Percentiles rank a stretch among this genome's conserved stretches.
These are phyloP conservation scores for Tamias sibiricus DNA, from an alignment of 2,113 vertebrate species.

Conservation along the genomic window DNA sequence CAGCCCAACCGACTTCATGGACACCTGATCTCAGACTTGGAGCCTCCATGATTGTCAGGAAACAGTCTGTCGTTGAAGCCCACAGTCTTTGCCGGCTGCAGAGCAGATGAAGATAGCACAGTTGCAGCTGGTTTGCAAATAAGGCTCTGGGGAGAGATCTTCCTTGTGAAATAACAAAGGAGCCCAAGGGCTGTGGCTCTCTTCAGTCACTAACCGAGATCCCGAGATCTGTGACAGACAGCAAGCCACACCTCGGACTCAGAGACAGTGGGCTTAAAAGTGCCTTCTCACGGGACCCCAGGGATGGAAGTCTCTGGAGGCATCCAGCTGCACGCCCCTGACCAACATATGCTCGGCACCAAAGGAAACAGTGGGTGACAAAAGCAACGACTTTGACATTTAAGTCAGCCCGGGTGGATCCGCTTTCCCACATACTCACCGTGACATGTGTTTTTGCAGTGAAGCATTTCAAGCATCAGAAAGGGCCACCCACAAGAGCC, in stretches of 20 bases:
- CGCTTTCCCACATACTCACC: constrained; percentile 69
- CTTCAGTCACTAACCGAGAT: background rate
- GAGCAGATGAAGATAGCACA: background rate
- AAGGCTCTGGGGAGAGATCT: background rate
- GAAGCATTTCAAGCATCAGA: constrained; percentile 26
- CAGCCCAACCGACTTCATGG: background rate
- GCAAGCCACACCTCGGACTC: background rate
- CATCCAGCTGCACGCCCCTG: background rate
- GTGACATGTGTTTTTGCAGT: background rate
- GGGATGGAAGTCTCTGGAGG: background rate
- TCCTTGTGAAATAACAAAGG: background rate
- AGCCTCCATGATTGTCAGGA: background rate
- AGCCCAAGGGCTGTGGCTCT: no score
- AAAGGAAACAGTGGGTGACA: constrained; percentile 84
- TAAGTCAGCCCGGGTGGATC: constrained; percentile 39
- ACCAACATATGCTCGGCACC: constrained; percentile 7
- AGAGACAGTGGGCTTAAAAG: background rate
- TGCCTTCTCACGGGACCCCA: background rate
- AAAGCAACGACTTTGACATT: constrained; percentile 78
- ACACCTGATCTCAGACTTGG: background rate
- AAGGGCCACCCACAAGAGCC: background rate
- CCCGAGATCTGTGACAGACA: background rate
- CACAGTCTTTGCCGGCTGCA: background rate
- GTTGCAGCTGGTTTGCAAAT: background rate
- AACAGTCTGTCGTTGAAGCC: background rate